Conservation (phyloP, 2,113 vertebrate species). For the Cygnus buccinator region DNA sequence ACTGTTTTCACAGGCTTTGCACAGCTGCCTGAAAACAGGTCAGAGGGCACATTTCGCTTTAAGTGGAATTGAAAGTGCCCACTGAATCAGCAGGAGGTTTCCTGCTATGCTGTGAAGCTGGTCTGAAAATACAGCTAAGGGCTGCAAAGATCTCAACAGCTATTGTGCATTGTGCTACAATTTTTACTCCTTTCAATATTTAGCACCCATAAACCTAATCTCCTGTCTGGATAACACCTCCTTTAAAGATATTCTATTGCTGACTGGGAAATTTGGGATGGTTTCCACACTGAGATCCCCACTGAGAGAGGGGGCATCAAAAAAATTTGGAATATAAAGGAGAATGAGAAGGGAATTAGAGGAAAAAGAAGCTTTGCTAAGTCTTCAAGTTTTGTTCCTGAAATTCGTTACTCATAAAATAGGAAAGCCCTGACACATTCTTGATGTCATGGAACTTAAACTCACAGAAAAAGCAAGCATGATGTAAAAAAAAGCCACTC, state of each 20-base stretch:
- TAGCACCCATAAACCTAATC: not conserved
- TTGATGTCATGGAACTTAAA: not conserved
- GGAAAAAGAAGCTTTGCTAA: not conserved
- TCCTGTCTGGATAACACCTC: not conserved
- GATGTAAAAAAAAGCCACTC: no score
- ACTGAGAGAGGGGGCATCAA: not conserved
- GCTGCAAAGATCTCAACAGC: not conserved
- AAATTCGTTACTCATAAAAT: not conserved
- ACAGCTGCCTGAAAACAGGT: not conserved
- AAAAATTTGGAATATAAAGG: not conserved
- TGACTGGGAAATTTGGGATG: not conserved
- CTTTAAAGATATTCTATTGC: not conserved
- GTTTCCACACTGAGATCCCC: not conserved
- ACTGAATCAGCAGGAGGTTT: not conserved
- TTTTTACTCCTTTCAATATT: not conserved
- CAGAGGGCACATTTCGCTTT: not conserved
- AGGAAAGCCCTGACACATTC: not conserved
- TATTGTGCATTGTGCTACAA: not conserved
- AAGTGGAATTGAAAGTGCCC: not conserved
- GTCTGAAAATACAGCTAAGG: not conserved
- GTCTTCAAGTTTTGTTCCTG: not conserved
- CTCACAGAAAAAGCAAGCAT: accelerated
- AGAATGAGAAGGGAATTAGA: not conserved
- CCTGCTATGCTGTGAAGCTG: not conserved
- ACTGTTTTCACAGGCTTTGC: not conserved